Evolutionary conservation across 2,797 vertebrate genomes (phyloP), one percentile per base, ranked within the genome.

Genomic region (Sebastes kiyomatsui): DNA sequence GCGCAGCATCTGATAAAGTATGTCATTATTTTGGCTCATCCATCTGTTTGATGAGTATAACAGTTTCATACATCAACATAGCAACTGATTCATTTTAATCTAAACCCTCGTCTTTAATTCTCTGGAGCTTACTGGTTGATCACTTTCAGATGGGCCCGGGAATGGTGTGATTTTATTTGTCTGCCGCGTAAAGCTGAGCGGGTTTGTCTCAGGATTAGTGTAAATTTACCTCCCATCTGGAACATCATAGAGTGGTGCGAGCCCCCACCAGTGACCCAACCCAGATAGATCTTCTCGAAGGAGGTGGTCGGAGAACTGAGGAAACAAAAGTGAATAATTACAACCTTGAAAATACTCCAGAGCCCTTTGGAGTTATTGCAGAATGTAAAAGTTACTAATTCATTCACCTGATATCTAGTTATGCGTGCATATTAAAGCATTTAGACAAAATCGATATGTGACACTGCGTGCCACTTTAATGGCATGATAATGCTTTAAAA

Each of bases 141-240:
- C 85, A 64, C 78, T 92, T 88, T 90, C 90, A 89, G 82, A 90
- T 88, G 85, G 71, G 70, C 60, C 7, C 11, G 30, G 6, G 46
- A 86, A 85, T 55, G 20, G 49, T 18, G 30, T n/a, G 18, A 20
- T 46, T 80, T 61, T 61, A 25, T 1, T 4, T 1, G 16, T 72
- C 66, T 72, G 49, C 75, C 2, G 59, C 68, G 62, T 46, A 10
- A 75, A 85, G 67, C 69, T 64, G 64, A 79, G 55, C 60, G 62
- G 73, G 68, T 84, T 88, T 84, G 90, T 90, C 76, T 67, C 35
- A 54, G 77, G 75, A 77, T 90, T 78, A 85, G 84, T 72, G 81
- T 60, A 73, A 85, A 79, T 75, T 83, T 79, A 60, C 60, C 82
- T 79, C 87, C 75, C 76, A 82, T 81, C 72, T 87, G 83, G 71